Evolutionary conservation across 2,797 vertebrate species (phyloP).

Genomic region (Perdix hodgsoniae): DNA sequence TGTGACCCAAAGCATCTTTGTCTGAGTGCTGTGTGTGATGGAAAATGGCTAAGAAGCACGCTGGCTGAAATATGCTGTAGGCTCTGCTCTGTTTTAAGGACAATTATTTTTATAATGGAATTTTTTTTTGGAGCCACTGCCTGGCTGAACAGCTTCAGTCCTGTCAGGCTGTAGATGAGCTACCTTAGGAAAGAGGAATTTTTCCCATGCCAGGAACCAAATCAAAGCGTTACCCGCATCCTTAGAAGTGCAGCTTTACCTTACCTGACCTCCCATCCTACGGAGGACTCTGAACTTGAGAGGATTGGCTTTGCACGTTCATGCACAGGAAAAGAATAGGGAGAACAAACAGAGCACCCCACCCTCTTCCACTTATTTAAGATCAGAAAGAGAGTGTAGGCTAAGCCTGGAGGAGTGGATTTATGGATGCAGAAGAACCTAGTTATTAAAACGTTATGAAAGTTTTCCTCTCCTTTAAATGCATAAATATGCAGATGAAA

Average conservation of each 20-base stretch:
- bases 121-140: constrained; percentile 37
- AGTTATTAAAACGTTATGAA: constrained; percentile 75
- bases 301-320: constrained; percentile 27
- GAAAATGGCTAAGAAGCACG: neutral
- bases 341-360: constrained; percentile 44
- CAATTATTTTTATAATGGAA: neutral
- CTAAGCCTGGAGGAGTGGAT: constrained; percentile 68
- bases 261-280: constrained; percentile 51
- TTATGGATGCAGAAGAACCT: constrained; percentile 69
- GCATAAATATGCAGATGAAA: constrained; percentile 77
- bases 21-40: neutral
- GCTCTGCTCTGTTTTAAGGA: neutral
- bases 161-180: neutral
- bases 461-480: constrained; percentile 72
- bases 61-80: fast-evolving
- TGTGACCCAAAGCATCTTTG: neutral
- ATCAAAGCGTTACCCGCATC: constrained; percentile 37
- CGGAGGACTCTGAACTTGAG: neutral
- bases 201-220: constrained; percentile 52
- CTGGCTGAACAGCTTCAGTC: constrained; percentile 15
- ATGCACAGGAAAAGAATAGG: constrained; percentile 27
- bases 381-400: constrained; percentile 71
- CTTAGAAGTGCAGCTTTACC: constrained; percentile 56
- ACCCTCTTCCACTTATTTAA: constrained; percentile 56
- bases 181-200: constrained; percentile 47